Conservation (phyloP, 2,797 vertebrate species). For the Dryobates pubescens region DNA sequence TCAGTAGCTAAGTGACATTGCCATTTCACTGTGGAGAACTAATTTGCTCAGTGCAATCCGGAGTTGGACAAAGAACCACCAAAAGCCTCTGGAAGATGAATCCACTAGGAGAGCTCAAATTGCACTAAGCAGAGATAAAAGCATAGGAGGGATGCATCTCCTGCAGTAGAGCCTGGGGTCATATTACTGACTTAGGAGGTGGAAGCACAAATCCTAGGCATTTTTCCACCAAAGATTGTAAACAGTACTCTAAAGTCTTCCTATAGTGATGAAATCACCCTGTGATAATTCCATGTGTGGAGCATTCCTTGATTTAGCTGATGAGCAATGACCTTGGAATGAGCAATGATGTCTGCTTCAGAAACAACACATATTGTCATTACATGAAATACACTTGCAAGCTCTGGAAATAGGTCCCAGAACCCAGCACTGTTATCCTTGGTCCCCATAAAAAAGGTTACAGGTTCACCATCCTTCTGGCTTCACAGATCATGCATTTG, state of each 20-base stretch:
- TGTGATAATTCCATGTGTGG: not conserved
- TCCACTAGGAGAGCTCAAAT: not conserved
- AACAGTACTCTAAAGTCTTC: not conserved
- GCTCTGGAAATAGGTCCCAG: not conserved
- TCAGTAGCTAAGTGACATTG: not conserved
- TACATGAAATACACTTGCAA: not conserved
- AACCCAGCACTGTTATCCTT: not conserved
- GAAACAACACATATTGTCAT: not conserved
- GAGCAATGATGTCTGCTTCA: not conserved
- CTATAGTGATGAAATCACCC: not conserved
- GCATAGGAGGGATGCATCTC: not conserved
- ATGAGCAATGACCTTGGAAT: not conserved
- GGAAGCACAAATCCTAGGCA: not conserved
- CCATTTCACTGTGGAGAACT: not conserved
- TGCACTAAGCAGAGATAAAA: not conserved
- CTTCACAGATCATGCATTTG: not conserved
- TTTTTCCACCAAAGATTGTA: not conserved
- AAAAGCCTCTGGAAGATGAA: not conserved
- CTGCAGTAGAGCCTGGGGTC: not conserved
- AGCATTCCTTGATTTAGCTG: not conserved
- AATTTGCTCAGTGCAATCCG: not conserved
- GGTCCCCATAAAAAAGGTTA: not conserved
- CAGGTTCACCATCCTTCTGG: not conserved
- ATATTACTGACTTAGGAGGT: not conserved
- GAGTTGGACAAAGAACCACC: not conserved